Evolutionary conservation across 2,888 invertebrate genomes (phyloP).

Genomic region (Argyra leucocephala): DNA sequence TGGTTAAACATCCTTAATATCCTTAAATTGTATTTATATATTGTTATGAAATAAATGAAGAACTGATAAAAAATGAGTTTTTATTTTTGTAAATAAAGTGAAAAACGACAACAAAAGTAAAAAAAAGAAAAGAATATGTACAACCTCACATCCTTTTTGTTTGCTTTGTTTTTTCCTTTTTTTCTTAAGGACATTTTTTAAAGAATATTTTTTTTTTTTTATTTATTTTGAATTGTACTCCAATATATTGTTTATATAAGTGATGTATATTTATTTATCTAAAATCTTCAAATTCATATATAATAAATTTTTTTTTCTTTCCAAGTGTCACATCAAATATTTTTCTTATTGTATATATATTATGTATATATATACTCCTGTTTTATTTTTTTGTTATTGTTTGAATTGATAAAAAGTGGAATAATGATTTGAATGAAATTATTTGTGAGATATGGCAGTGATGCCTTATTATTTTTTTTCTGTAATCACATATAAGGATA

Average conservation of each 20-base stretch:
- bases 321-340: neutral
- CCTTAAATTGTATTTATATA: neutral
- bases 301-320: neutral
- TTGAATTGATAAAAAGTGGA: too few relatives aligned
- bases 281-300: neutral
- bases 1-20: constrained; percentile 6
- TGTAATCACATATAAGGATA: too few relatives aligned
- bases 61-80: neutral
- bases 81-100: too few relatives aligned
- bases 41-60: neutral
- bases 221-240: neutral
- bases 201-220: neutral
- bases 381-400: too few relatives aligned
- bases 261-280: neutral
- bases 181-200: neutral
- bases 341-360: too few relatives aligned
- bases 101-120: neutral
- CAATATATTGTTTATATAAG: neutral
- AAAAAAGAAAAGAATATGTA: neutral
- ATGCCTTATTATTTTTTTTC: too few relatives aligned
- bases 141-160: neutral
- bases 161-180: too few relatives aligned
- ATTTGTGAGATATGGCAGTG: too few relatives aligned
- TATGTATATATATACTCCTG: too few relatives aligned
- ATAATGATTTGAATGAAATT: too few relatives aligned